Base-by-base conservation (phyloP, 1,140 invertebrate genomes). In the Heterodera carotae region DNA sequence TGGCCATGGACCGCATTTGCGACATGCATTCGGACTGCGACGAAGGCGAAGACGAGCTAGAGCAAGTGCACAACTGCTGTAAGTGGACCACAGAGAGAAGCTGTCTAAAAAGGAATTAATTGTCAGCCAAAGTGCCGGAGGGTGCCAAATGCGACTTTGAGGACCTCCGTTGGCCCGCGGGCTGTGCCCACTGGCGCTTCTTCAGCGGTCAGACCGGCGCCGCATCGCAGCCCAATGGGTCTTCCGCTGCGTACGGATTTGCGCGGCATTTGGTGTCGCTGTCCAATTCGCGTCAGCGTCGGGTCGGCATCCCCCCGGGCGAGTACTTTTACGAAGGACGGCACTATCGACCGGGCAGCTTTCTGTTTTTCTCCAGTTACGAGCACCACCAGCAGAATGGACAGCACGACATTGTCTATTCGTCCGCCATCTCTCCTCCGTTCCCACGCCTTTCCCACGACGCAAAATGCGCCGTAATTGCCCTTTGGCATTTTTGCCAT, bases 361-460 rank as follows among this genome's bases (percentile, higher is more conserved):
- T 85, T 62, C 69, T 83, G 33, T 85, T 83, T 59, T 83, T 83
- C 60, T 84, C 82, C 34, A 83, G 78, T 36, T 83, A 82, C 67
- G 83, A 72, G 39, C 67, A 53, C 60, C 48, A 53, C 25, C 62
- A 64, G 12, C 62, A 64, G 10, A 76, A 33, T 69, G 34, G 70
- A 33, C 56, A 85, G 43, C 74, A 82, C 33, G 67, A 84, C 53
- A 69, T 83, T n/a, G 53, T 77, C 10, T 83, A 83, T 39, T 70
- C 83, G 2, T 84, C 64, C 67, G 82, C 83, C 3, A 34, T 82
- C 31, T 75, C 82, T 7, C 82, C 82, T 15, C 31, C 60, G 10
- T 82, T 84, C 64, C 82, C 80, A 5, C 73, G 25, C 62, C 27
- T 66, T n/a, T 34, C 62, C 29, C n/a, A 29, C 12, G 27, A 29